Evolutionary conservation across 2,888 invertebrate species (phyloP).

Genomic region (Polydrusus cervinus): DNA sequence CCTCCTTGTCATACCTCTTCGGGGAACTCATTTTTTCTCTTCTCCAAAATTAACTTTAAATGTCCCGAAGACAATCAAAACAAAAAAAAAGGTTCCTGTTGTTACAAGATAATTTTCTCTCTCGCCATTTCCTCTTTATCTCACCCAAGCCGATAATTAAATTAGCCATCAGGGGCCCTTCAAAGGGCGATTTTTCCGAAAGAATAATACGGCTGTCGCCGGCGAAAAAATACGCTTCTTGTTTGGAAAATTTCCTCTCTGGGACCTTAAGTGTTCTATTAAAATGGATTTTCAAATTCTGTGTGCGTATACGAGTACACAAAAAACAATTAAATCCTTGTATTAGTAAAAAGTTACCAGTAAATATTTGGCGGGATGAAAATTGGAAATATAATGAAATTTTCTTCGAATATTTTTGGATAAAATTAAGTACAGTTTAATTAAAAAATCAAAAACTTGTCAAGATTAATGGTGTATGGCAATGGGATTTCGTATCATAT

Average conservation of each 20-base stretch:
- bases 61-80: neutral
- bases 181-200: neutral
- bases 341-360: too few relatives aligned
- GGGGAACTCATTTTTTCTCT: neutral
- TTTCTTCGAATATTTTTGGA: too few relatives aligned
- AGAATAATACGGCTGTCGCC: neutral
- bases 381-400: too few relatives aligned
- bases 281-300: too few relatives aligned
- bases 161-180: constrained; percentile 1
- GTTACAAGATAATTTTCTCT: neutral
- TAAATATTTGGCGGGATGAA: too few relatives aligned
- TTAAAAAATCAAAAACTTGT: too few relatives aligned
- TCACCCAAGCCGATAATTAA: constrained; percentile 5
- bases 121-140: constrained; percentile 1
- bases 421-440: too few relatives aligned
- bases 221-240: neutral
- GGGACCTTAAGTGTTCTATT: neutral
- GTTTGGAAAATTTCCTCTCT: neutral
- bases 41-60: neutral
- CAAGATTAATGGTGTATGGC: too few relatives aligned
- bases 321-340: too few relatives aligned
- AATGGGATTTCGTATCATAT: too few relatives aligned
- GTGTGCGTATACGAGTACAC: too few relatives aligned
- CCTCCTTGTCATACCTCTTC: neutral
- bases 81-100: neutral